A percentile compares a stretch with the other conserved stretches of the same genome.
These are phyloP conservation scores for Galeopsomyia nigrocyanea DNA, from an alignment of 2,888 invertebrate species.

Conservation along the genomic window DNA sequence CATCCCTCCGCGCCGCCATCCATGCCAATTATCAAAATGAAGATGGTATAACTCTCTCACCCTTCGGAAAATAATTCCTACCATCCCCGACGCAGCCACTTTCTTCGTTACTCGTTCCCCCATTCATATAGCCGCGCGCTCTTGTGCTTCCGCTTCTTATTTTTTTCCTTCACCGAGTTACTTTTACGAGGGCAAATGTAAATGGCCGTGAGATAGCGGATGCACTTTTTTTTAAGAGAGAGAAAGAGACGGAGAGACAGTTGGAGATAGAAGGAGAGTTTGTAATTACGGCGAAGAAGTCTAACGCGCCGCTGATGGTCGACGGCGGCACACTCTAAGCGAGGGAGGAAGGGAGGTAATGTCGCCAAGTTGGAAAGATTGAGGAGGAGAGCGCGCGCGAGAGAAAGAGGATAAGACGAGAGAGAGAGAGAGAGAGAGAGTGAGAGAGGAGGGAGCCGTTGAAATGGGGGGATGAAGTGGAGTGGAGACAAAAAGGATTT, in stretches of 20 bases:
- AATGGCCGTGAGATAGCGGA: constrained; percentile 43
- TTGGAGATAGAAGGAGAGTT: constrained; percentile 50
- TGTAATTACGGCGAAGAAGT: constrained; percentile 63
- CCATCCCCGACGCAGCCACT: background rate
- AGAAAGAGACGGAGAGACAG: constrained; percentile 22
- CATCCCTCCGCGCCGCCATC: background rate
- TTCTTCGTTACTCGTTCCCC: background rate
- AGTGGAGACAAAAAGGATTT: constrained; percentile 23
- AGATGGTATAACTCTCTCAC: background rate
- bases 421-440: constrained; percentile 12
- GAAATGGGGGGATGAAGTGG: constrained; percentile 18
- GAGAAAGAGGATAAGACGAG: constrained; percentile 14
- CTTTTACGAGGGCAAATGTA: constrained; percentile 62
- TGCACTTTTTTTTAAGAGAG: constrained; percentile 1
- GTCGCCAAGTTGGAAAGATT: constrained; percentile 58
- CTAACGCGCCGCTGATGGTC: constrained; percentile 65
- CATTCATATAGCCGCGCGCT: background rate
- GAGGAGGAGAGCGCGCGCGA: constrained; percentile 38
- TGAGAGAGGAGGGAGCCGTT: constrained; percentile 25
- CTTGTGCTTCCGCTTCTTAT: background rate
- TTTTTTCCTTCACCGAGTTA: constrained; percentile 49
- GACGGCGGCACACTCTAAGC: constrained; percentile 53
- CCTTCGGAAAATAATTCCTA: constrained; percentile 8
- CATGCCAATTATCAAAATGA: constrained; percentile 25
- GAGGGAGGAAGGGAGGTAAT: constrained; percentile 61